These are phyloP conservation scores for Marronus borbonicus DNA, from an alignment of 2,888 invertebrate species.

Conservation along the genomic window DNA sequence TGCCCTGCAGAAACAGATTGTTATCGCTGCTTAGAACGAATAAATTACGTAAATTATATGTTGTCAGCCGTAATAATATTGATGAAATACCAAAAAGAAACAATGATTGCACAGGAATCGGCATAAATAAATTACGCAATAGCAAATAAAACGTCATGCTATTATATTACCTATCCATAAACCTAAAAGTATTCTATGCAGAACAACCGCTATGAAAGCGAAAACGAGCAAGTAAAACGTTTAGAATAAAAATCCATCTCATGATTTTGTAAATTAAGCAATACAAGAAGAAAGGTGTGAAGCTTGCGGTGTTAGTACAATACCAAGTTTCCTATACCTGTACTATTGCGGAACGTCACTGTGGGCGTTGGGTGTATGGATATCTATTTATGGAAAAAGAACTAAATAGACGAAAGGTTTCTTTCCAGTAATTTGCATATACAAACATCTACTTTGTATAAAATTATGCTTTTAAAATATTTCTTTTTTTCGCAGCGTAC, in stretches of 20 bases:
- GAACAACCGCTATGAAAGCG: not conserved
- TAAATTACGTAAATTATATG: slow-evolving; percentile 16
- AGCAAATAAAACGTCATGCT: not conserved
- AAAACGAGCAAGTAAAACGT: slow-evolving; percentile 1
- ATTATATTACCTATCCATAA: not conserved
- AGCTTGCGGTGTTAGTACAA: not conserved
- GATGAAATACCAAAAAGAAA: slow-evolving; percentile 13
- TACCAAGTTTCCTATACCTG: not conserved
- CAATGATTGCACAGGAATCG: not conserved
- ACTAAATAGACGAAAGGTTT: slow-evolving; percentile 1
- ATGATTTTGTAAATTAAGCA: slow-evolving; percentile 18
- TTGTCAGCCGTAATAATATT: slow-evolving; percentile 13
- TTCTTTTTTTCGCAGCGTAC: not conserved
- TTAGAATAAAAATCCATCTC: slow-evolving; percentile 17
- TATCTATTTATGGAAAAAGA: slow-evolving; percentile 14
- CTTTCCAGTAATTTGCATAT: slow-evolving; percentile 8
- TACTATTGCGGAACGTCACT: not conserved
- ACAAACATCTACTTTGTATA: not conserved
- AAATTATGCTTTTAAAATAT: not conserved
- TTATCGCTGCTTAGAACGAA: not conserved
- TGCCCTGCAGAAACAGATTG: not conserved
- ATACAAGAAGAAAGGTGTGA: slow-evolving; percentile 25
- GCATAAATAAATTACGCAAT: slow-evolving; percentile 2
- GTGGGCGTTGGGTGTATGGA: slow-evolving; percentile 9
- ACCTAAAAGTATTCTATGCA: slow-evolving; percentile 8